Conservation (phyloP, 2,888 invertebrate species). For the Hirtodrosophila alboralis region DNA sequence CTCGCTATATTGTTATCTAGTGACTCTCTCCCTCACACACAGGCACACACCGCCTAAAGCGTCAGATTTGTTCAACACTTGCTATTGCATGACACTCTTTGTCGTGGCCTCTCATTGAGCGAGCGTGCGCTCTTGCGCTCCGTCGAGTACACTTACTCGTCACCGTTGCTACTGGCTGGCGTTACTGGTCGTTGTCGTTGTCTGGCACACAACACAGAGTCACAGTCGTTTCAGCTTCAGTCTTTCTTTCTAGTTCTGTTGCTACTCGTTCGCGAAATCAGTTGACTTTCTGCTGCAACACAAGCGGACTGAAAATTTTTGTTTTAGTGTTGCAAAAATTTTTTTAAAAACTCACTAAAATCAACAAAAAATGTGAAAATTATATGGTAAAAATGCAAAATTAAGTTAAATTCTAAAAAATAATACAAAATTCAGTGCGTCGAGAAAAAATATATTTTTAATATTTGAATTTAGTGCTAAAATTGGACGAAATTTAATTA, state of each 20-base stretch:
- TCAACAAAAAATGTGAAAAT: conserved; percentile 78
- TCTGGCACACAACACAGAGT: conserved; percentile 57
- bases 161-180: conserved; percentile 29
- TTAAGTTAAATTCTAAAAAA: conserved; percentile 65
- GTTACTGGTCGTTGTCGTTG: conserved; percentile 44
- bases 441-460: conserved; percentile 35
- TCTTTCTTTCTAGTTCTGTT: conserved; percentile 82
- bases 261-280: conserved; percentile 83
- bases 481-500: conserved; percentile 55
- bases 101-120: conserved; percentile 16
- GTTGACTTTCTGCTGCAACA: conserved; percentile 82
- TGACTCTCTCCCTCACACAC: conserved; percentile 28
- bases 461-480: conserved; percentile 44
- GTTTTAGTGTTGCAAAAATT: conserved; percentile 81
- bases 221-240: conserved; percentile 73
- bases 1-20: conserved; percentile 64
- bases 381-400: conserved; percentile 74
- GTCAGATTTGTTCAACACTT: conserved; percentile 62
- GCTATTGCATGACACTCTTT: conserved; percentile 45
- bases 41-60: conserved; percentile 30
- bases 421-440: conserved; percentile 72
- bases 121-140: conserved; percentile 42
- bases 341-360: conserved; percentile 74
- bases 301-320: conserved; percentile 81
- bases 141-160: conserved; percentile 45